Conservation (phyloP, 2,888 invertebrate genomes). For the Catocala nupta region DNA sequence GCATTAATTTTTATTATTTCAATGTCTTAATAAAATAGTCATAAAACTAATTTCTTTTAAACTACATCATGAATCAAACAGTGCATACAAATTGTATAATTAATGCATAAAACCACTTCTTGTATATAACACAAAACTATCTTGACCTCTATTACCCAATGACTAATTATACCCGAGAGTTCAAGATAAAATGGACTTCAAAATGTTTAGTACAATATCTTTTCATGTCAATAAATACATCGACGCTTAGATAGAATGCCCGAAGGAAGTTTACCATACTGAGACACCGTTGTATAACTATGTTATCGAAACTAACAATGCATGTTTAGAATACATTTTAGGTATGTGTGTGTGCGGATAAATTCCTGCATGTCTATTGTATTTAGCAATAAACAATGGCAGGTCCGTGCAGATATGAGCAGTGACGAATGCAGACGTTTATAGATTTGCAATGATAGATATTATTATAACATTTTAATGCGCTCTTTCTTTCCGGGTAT, state of each 20-base stretch:
- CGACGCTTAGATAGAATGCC: constrained; percentile 43
- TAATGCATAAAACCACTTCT: no score
- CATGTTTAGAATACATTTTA: constrained; percentile 69
- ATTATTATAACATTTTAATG: neutral
- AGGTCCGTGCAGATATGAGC: constrained; percentile 34
- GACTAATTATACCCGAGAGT: no score
- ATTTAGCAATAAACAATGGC: constrained; percentile 55
- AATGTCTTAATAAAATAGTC: no score
- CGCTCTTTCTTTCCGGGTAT: neutral
- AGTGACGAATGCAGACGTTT: constrained; percentile 16
- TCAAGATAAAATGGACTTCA: no score
- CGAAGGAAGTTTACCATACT: constrained; percentile 60
- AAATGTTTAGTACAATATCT: no score
- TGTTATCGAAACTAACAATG: constrained; percentile 57
- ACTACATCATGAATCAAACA: no score
- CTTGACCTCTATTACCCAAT: no score
- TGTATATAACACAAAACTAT: no score
- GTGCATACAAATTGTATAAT: no score
- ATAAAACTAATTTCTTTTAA: constrained; percentile 8
- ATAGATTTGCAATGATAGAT: constrained; percentile 17
- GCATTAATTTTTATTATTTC: no score
- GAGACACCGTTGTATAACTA: constrained; percentile 54
- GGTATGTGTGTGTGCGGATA: constrained; percentile 61
- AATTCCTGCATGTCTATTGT: constrained; percentile 74
- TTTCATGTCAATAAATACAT: constrained; percentile 30